Evolutionary conservation across 1,140 invertebrate genomes (phyloP).

Genomic region (Aphaenogaster rudis): DNA sequence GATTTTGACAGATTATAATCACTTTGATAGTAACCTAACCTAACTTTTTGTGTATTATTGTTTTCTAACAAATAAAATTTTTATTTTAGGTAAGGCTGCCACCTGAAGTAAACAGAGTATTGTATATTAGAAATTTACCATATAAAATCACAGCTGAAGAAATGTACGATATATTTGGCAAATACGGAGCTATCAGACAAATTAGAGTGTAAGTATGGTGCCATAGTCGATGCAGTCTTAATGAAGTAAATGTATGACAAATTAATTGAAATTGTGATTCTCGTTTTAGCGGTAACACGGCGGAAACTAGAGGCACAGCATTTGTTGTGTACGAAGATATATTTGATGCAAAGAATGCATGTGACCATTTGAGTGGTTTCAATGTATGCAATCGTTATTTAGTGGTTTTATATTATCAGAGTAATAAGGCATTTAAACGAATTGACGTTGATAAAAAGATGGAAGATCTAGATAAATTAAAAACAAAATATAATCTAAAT

Average conservation of each 20-base stretch:
- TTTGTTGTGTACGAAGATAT: constrained; percentile 99
- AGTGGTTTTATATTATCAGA: constrained; percentile 98
- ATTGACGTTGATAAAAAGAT: constrained; percentile 98
- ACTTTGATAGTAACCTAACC: background rate
- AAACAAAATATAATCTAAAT: constrained; percentile 95
- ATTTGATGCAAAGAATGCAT: constrained; percentile 99
- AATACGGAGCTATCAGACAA: constrained; percentile 99
- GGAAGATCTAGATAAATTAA: constrained; percentile 98
- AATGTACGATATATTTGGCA: constrained; percentile 99
- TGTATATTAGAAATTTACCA: constrained; percentile 99
- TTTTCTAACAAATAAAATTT: constrained; percentile 46
- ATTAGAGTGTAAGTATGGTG: constrained; percentile 96
- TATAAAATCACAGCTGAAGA: constrained; percentile 99
- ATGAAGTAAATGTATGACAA: background rate
- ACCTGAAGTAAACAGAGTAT: constrained; percentile 99
- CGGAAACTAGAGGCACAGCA: constrained; percentile 98
- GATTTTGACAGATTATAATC: background rate
- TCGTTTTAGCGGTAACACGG: constrained; percentile 96
- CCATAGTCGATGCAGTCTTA: background rate
- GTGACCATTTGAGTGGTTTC: constrained; percentile 99
- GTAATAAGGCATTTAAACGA: constrained; percentile 98
- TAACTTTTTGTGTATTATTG: constrained; percentile 34
- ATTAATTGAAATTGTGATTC: constrained; percentile 13
- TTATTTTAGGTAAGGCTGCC: constrained; percentile 95
- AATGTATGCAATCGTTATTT: constrained; percentile 99